Evolutionary conservation across 2,113 vertebrate genomes (phyloP).

Genomic region (Lophotis ruficrista): DNA sequence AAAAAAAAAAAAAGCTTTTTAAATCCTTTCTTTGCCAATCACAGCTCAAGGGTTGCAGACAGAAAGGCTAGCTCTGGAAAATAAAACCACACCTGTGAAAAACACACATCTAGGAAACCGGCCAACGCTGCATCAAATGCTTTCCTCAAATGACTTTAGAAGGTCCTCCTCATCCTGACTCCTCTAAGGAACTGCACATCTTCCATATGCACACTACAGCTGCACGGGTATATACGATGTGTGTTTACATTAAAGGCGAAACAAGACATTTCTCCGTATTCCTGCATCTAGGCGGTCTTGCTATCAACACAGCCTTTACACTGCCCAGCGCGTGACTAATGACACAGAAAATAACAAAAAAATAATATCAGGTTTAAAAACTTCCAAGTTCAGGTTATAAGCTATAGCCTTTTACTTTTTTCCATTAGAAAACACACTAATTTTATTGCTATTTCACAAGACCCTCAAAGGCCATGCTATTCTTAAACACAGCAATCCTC

Average conservation of each 20-base stretch:
- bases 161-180: not conserved
- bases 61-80: not conserved
- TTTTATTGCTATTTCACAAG: not conserved
- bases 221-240: not conserved
- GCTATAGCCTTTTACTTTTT: not conserved
- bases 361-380: not conserved
- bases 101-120: fast-evolving
- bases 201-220: not conserved
- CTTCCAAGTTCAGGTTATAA: not conserved
- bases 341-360: not conserved
- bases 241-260: not conserved
- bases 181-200: not conserved
- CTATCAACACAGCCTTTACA: not conserved
- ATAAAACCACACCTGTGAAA: not conserved
- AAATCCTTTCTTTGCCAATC: not conserved
- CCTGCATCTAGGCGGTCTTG: not conserved
- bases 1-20: not conserved
- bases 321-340: not conserved
- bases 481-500: constrained; percentile 1
- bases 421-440: not conserved
- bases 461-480: not conserved
- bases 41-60: not conserved
- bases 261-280: fast-evolving
- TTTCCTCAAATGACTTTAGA: not conserved
- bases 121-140: not conserved